Evolutionary conservation across 1,140 invertebrate species (phyloP), one percentile per base, ranked within the genome.

Genomic region (Meloidogyne exigua): DNA sequence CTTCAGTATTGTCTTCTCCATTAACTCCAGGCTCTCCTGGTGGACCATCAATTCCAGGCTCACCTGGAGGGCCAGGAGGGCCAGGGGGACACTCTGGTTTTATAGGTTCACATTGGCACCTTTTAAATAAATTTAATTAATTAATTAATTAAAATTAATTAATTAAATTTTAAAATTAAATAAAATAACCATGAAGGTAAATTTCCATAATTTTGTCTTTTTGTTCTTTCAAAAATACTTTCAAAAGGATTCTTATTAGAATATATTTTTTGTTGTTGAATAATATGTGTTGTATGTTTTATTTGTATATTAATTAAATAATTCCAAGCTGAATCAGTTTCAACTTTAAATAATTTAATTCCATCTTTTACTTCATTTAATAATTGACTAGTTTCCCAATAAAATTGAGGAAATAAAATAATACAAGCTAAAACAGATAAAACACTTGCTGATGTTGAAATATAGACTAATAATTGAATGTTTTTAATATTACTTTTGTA

Each of bases 281-380:
- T 80, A 71, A 32, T 72, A 66, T 10, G 81, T 75, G n/a, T 21
- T 83, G 82, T 84, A 62, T 75, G 71, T 23, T 25, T 44, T 15
- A 82, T 36, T 70, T 82, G 81, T 21, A 82, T 66, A 21, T 84
- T 72, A 80, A 82, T 82, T 23, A 82, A 68, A 26, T 77, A 79
- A 70, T 83, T 77, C 81, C 81, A 82, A 39, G 81, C 82, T 32
- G 80, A 79, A 63, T 82, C 81, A 26, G 81, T 82, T 21, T 82
- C 82, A n/a, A 76, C 81, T 25, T 83, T 49, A 72, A 84, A 82
- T 13, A 75, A 42, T 44, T 82, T 76, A 13, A 82, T 82, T 15
- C 82, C 82, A 36, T 77, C 77, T 13, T 80, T 32, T 13, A 82
- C 82, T 57, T 78, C 32, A 65, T 25, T 57, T 26, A 62, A 72